Evolutionary conservation across 2,888 invertebrate genomes (phyloP).

Genomic region (Hypolimnas misippus): DNA sequence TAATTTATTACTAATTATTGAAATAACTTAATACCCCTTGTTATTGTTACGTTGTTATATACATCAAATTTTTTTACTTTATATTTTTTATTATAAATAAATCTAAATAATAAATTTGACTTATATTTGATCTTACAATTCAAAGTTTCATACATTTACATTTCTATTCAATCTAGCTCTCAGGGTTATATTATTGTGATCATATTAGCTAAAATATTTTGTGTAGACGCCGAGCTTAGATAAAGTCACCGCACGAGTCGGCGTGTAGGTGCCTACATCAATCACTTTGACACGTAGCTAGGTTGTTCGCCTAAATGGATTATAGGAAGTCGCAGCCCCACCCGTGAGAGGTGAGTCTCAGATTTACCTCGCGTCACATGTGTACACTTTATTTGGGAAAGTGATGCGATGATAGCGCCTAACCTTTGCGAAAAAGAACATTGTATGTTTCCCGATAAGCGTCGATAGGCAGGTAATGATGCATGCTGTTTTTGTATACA

Average conservation of each 20-base stretch:
- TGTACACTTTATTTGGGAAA: conserved; percentile 77
- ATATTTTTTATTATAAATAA: too few species aligned
- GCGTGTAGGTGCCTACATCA: conserved; percentile 68
- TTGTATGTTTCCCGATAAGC: conserved; percentile 16
- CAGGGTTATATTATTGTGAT: conserved; percentile 49
- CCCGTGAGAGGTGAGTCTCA: conserved; percentile 66
- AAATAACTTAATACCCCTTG: too few species aligned
- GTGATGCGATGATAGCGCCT: conserved; percentile 66
- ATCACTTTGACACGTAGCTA: conserved; percentile 80
- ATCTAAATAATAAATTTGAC: too few species aligned
- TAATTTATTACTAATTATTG: too few species aligned
- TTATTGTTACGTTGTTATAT: too few species aligned
- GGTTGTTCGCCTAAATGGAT: conserved; percentile 82
- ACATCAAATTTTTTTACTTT: too few species aligned
- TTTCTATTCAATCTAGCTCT: conserved; percentile 17
- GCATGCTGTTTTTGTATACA: conserved; percentile 16
- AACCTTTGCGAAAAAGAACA: conserved; percentile 22
- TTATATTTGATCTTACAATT: too few species aligned
- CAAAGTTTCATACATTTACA: too few species aligned
- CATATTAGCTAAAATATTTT: conserved; percentile 62
- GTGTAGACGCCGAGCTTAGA: conserved; percentile 62
- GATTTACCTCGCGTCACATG: conserved; percentile 73
- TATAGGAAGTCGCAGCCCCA: conserved; percentile 74
- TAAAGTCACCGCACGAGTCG: conserved; percentile 72
- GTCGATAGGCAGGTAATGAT: conserved; percentile 16